Percentiles rank a stretch among this genome's conserved stretches.
phyloP scores from a whole-genome alignment of 2,113 vertebrate genomes.

The Propithecus coquereli region DNA sequence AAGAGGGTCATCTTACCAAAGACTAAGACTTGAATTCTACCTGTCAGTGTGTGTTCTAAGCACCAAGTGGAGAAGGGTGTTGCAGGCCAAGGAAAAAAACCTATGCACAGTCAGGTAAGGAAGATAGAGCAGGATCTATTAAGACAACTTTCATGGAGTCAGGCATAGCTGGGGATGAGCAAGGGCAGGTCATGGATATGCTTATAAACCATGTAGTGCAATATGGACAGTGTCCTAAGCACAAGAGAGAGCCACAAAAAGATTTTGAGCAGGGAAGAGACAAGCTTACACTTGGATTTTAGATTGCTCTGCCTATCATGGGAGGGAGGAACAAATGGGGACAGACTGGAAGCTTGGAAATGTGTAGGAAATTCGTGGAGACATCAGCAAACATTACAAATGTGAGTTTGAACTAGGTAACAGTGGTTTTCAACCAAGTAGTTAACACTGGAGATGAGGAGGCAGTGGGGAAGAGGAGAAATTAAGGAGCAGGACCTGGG shows the following conservation, averaged over 20 bases:
- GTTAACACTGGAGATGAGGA: not conserved
- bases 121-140: not conserved
- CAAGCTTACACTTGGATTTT: not conserved
- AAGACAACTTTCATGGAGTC: not conserved
- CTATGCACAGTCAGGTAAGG: not conserved
- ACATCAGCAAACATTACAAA: not conserved
- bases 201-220: not conserved
- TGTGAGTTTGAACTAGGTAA: not conserved
- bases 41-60: not conserved
- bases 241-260: not conserved
- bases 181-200: not conserved
- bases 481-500: too few species aligned
- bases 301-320: not conserved
- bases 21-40: not conserved
- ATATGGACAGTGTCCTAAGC: not conserved
- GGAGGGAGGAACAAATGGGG: not conserved
- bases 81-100: not conserved
- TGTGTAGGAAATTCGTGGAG: not conserved
- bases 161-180: not conserved
- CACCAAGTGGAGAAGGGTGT: too few species aligned
- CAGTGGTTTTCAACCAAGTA: not conserved
- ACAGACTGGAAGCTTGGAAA: not conserved
- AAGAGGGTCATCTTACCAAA: not conserved
- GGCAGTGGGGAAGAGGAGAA: not conserved
- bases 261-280: not conserved